These are phyloP conservation scores for Conger conger DNA, from an alignment of 2,113 vertebrate genomes.

Conservation along the genomic window DNA sequence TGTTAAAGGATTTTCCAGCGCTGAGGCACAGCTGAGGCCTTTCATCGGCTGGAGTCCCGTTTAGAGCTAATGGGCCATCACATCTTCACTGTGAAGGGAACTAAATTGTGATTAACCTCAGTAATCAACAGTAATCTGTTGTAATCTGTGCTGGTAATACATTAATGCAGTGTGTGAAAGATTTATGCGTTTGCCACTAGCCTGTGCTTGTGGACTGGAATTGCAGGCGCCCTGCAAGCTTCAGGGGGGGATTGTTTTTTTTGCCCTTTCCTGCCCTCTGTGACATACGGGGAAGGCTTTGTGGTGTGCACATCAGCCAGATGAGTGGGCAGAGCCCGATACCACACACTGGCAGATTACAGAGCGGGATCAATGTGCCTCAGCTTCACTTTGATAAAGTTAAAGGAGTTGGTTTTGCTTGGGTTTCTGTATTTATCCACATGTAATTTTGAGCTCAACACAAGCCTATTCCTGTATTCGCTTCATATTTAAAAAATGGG, in stretches of 20 bases:
- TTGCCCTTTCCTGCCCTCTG: neutral
- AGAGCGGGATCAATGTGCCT: neutral
- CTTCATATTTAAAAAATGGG: neutral
- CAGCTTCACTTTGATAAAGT: neutral
- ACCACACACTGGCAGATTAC: neutral
- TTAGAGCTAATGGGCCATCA: neutral
- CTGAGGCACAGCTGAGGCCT: neutral
- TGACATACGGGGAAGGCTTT: neutral
- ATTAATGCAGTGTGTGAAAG: neutral
- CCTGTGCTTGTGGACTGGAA: neutral
- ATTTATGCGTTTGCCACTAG: neutral
- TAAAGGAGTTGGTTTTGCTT: neutral
- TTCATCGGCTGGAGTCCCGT: neutral
- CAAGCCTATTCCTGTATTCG: neutral
- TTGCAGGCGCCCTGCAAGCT: neutral
- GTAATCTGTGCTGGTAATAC: neutral
- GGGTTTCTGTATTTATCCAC: neutral
- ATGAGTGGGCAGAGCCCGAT: neutral
- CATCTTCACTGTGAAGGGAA: neutral
- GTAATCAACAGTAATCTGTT: conserved; percentile 1
- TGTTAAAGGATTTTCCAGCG: neutral
- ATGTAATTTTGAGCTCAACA: neutral
- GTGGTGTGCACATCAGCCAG: neutral
- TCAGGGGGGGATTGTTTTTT: no score
- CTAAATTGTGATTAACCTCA: neutral